Evolutionary conservation across 2,888 invertebrate genomes (phyloP), one percentile per base, ranked within the genome.

Genomic region (Limnephilus lunatus): DNA sequence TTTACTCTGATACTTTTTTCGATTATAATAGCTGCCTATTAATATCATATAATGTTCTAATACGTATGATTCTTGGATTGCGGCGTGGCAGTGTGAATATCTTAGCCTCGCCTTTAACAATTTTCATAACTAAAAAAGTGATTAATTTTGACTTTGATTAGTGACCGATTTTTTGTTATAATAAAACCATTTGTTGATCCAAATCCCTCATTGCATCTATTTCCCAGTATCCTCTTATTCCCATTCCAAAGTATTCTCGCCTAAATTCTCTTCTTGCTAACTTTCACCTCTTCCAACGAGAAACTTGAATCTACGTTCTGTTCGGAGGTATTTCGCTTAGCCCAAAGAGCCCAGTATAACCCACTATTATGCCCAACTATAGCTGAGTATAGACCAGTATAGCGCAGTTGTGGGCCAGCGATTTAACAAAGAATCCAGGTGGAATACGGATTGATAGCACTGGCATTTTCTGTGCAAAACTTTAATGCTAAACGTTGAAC

Each of bases 391-490:
- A 25, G 25, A 7, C 68, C 25, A 53, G 53, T 68, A 9, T 68
- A 68, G 68, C 82, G 32, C 32, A 32, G 14, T 31, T 31, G 31
- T 82, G 82, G 82, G 82, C 30, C 82, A 30, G 32, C 82, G 82
- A 31, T 82, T 82, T 82, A 30, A 82, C 31, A 32, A 82, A 82
- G 82, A 82, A 32, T 82, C 19, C 32, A 32, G 31, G 31, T 82
- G 31, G 82, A 82, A 82, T 82, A 82, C 30, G 31, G 19, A 82
- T 31, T 82, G 82, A 82, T 82, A 82, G 82, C 32, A 31, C 31
- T 82, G 82, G 82, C 15, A 15, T 82, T 82, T 68, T 82, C 30
- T 15, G 31, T 32, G 82, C 82, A 82, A 82, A 32, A 30, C 32
- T 82, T 82, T 82, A 32, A 68, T 68, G 68, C 68, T 68, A 68